Base-by-base conservation (phyloP, 2,113 vertebrate species). In the Aplodontia rufa region DNA sequence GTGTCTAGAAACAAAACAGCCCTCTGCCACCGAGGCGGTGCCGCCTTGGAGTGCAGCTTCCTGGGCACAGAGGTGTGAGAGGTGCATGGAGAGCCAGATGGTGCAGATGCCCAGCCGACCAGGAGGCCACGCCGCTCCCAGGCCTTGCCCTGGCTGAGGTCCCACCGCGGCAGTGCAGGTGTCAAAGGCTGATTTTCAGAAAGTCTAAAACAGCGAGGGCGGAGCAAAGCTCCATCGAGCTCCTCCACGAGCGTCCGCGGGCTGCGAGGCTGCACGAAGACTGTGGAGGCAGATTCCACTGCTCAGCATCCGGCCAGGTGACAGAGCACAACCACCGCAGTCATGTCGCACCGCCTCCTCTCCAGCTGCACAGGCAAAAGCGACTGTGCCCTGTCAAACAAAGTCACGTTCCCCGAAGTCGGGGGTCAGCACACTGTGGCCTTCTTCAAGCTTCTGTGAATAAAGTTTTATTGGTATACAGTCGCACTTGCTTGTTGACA, bases 401-500 rank as follows among this genome's bases (percentile, higher is more conserved):
- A 92, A 79, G 49, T 69, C 72, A 42, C 45, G 58, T 49, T 76
- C 14, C 30, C 22, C 45, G 81, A 81, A 28, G 51, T 17, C 30
- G 75, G 42, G 14, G 30, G 2, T 88, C 28, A 68, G 47, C 19
- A 84, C 78, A 95, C 40, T 68, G 72, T 82, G 69, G 28, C 37
- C 37, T n/a, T 40, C 42, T 47, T 66, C n/a, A 53, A 37, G n/a
- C 10, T 60, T 95, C 55, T 79, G 42, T 78, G 82, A 87, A 91
- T 88, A 88, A 91, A 96, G 53, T 93, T 83, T 85, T 90, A 79
- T 51, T 83, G 47, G 42, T 35, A 84, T 49, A 60, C 9, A 82
- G 40, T 35, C n/a, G 49, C 3, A 20, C 7, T 20, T 17, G 49
- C n/a, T 75, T 75, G 10, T 58, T 81, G 60, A 68, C 6, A 0